These are phyloP conservation scores for Clinocottus analis DNA, from an alignment of 2,113 vertebrate species.

Conservation along the genomic window DNA sequence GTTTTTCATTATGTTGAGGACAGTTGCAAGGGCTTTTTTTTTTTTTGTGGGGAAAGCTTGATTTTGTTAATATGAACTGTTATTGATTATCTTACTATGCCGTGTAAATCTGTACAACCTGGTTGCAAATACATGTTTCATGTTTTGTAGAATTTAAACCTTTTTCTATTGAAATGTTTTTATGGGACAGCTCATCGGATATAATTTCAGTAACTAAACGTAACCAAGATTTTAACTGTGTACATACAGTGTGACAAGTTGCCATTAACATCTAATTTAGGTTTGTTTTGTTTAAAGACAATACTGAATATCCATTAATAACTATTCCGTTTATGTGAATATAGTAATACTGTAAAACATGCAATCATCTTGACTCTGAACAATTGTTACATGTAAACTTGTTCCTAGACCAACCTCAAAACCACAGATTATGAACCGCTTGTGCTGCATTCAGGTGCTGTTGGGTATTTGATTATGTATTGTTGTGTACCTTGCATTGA, in stretches of 20 bases:
- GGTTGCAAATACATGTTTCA: background rate
- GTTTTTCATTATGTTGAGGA: background rate
- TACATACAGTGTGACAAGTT: background rate
- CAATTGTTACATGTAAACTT: background rate
- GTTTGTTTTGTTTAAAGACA: background rate
- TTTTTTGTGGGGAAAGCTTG: background rate
- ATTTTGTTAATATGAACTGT: background rate
- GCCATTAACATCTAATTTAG: background rate
- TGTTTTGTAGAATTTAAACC: constrained; percentile 49
- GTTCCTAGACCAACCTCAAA: constrained; percentile 23
- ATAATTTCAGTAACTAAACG: constrained; percentile 23
- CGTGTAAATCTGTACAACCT: background rate
- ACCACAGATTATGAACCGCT: background rate
- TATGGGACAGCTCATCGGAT: constrained; percentile 1
- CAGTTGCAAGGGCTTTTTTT: background rate
- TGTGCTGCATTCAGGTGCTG: constrained; percentile 48
- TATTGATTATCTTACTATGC: background rate
- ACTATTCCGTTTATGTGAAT: background rate
- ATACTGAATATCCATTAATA: background rate
- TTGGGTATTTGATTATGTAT: background rate
- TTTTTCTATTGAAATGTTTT: constrained; percentile 45
- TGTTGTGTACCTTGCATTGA: background rate
- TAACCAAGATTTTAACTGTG: background rate
- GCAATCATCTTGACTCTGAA: constrained; percentile 20
- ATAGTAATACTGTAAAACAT: constrained; percentile 11